A percentile compares a stretch with the other conserved stretches of the same genome.
These are phyloP conservation scores for Dermatophagoides farinae DNA, from an alignment of 1,140 invertebrate genomes.

Conservation along the genomic window DNA sequence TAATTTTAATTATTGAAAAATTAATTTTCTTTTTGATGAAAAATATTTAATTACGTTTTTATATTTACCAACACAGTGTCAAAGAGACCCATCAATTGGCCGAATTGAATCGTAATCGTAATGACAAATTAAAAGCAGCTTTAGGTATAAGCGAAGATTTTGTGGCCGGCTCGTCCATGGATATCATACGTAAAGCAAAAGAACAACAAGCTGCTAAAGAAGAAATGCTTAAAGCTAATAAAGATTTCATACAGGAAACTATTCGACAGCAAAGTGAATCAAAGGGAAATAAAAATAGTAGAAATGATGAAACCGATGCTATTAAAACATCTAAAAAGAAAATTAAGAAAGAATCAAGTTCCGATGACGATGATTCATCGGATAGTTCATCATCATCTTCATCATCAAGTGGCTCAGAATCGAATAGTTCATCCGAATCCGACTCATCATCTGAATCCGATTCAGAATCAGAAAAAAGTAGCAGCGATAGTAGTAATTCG, in stretches of 20 bases:
- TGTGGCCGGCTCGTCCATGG: slow-evolving; percentile 77
- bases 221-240: slow-evolving; percentile 20
- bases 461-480: no score
- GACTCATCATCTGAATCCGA: no score
- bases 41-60: not conserved
- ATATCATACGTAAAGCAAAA: slow-evolving; percentile 56
- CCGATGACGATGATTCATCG: not conserved
- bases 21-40: not conserved
- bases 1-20: no score
- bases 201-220: slow-evolving; percentile 43
- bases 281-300: not conserved
- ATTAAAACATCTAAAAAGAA: slow-evolving; percentile 10
- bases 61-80: slow-evolving; percentile 39
- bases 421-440: not conserved
- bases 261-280: not conserved
- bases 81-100: slow-evolving; percentile 86
- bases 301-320: not conserved
- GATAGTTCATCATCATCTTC: not conserved
- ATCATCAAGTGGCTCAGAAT: not conserved
- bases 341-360: not conserved
- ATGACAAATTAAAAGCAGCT: slow-evolving; percentile 68
- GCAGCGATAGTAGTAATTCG: no score
- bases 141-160: slow-evolving; percentile 85
- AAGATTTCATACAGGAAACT: not conserved
- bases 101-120: slow-evolving; percentile 88